Conservation (phyloP, 2,113 vertebrate genomes). For the pig (Sus scrofa) region DNA sequence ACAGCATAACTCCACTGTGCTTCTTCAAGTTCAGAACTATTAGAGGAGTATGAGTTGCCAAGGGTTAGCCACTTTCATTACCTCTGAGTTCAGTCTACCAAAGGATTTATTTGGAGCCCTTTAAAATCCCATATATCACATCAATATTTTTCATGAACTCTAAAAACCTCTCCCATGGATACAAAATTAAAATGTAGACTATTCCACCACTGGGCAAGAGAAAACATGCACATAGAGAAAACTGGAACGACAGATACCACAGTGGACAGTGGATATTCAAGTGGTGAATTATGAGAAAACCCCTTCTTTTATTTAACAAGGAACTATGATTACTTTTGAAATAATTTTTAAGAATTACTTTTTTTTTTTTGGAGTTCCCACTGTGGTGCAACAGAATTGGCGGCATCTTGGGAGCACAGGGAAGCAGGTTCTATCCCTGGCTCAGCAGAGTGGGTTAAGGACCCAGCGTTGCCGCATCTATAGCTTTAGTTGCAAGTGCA, state of each 20-base stretch:
- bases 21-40: neutral
- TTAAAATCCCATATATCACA: neutral
- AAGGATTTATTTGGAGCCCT: neutral
- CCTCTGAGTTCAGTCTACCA: constrained; percentile 4
- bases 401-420: no score
- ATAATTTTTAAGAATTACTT: neutral
- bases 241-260: neutral
- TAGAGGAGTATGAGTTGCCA: neutral
- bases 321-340: neutral
- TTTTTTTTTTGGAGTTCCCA: no score
- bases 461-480: no score
- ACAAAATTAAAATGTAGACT: neutral
- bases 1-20: neutral
- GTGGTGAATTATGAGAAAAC: neutral
- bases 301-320: neutral
- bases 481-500: no score
- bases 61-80: neutral
- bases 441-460: no score
- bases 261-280: neutral
- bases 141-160: neutral
- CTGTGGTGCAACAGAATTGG: no score
- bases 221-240: neutral
- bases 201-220: neutral
- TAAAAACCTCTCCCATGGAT: neutral
- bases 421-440: no score